Evolutionary conservation across 1,140 invertebrate species (phyloP).

Genomic region (Maconellicoccus hirsutus): DNA sequence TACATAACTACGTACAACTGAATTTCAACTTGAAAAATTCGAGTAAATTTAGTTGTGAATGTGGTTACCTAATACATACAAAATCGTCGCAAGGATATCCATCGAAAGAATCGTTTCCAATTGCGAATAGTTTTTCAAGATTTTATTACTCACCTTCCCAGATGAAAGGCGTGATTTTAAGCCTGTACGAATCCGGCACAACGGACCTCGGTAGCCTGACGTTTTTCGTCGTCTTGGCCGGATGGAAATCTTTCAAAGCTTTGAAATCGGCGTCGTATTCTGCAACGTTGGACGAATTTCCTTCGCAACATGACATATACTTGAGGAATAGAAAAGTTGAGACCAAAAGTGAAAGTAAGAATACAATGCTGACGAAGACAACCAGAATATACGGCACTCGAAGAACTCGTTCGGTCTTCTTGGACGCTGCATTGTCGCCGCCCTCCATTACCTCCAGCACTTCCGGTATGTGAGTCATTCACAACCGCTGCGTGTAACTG

Average conservation of each 20-base stretch:
- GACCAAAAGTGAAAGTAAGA: slow-evolving; percentile 10
- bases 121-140: too few species aligned
- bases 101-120: too few species aligned
- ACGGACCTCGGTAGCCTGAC: slow-evolving; percentile 54
- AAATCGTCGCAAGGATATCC: too few species aligned
- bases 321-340: slow-evolving; percentile 6
- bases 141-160: slow-evolving; percentile 35
- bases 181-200: slow-evolving; percentile 51
- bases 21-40: too few species aligned
- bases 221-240: slow-evolving; percentile 31
- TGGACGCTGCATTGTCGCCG: slow-evolving; percentile 7
- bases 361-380: not conserved
- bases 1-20: too few species aligned
- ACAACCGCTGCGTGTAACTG: slow-evolving; percentile 7
- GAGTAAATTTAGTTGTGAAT: too few species aligned
- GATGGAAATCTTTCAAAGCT: not conserved
- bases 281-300: not conserved
- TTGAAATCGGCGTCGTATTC: not conserved
- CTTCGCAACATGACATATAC: slow-evolving; percentile 12
- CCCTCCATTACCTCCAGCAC: slow-evolving; percentile 18
- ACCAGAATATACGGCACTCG: slow-evolving; percentile 10
- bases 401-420: slow-evolving; percentile 15
- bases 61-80: too few species aligned
- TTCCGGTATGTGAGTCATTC: slow-evolving; percentile 22
- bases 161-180: slow-evolving; percentile 57